Conservation (phyloP, 2,797 vertebrate species). For the Siniperca undulata region DNA sequence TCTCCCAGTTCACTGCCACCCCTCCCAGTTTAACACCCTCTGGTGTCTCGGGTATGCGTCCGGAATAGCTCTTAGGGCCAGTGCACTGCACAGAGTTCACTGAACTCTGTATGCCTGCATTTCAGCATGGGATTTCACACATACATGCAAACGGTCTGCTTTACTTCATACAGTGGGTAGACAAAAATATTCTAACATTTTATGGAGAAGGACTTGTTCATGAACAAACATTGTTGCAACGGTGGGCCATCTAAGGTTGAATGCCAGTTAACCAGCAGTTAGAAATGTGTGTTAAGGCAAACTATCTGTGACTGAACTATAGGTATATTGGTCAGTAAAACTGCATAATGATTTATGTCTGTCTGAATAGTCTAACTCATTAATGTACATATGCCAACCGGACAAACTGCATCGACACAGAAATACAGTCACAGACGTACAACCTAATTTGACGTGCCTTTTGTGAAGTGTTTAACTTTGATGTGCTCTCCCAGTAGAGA, state of each 20-base stretch:
- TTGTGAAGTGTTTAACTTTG: not conserved
- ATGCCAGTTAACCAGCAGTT: not conserved
- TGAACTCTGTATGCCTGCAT: constrained; percentile 30
- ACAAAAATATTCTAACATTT: not conserved
- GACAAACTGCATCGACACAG: not conserved
- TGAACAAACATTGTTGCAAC: not conserved
- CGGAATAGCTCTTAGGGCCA: constrained; percentile 63
- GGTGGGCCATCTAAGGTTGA: not conserved
- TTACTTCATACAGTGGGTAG: not conserved
- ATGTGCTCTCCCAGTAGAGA: not conserved
- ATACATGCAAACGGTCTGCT: not conserved
- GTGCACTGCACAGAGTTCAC: constrained; percentile 27
- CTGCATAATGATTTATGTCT: not conserved
- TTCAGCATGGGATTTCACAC: constrained; percentile 39
- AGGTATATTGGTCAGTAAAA: not conserved
- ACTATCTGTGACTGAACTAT: not conserved
- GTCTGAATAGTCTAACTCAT: not conserved
- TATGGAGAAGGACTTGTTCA: not conserved
- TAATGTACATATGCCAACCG: not conserved
- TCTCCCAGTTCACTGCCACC: constrained; percentile 14
- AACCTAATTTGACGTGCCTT: not conserved
- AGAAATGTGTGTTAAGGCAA: not conserved
- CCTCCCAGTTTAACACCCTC: constrained; percentile 41
- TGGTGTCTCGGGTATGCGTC: constrained; percentile 52
- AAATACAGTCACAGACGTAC: not conserved